Conservation (phyloP, 2,888 invertebrate species). For the Melipona beecheii region DNA sequence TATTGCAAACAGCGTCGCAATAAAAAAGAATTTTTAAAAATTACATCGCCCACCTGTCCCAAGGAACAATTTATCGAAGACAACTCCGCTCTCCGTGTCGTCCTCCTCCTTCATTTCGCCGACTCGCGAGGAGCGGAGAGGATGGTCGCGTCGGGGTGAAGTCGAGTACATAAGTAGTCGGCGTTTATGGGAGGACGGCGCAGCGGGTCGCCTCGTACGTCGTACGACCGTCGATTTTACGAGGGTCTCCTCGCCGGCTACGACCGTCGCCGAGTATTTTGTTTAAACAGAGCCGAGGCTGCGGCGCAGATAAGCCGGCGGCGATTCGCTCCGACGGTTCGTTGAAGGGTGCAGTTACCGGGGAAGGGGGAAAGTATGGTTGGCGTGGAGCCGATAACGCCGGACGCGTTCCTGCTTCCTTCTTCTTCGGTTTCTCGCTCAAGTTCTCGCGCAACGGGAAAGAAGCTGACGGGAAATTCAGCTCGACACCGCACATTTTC, state of each 20-base stretch:
- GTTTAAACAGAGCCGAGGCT: slow-evolving; percentile 69
- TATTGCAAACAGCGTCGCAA: neutral
- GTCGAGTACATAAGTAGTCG: slow-evolving; percentile 68
- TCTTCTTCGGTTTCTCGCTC: neutral
- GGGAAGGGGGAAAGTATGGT: slow-evolving; percentile 12
- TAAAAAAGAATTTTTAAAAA: neutral
- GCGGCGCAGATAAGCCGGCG: slow-evolving; percentile 58
- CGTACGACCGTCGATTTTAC: slow-evolving; percentile 68
- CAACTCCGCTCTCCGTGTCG: neutral
- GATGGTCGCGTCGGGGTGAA: neutral
- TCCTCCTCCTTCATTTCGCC: slow-evolving; percentile 24
- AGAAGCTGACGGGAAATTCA: neutral
- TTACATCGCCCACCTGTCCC: neutral
- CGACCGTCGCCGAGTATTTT: slow-evolving; percentile 62
- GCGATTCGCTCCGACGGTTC: slow-evolving; percentile 30
- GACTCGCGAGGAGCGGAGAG: slow-evolving; percentile 12
- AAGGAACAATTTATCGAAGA: neutral
- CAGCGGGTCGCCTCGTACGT: slow-evolving; percentile 54
- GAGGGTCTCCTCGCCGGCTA: slow-evolving; percentile 55
- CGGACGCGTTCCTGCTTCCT: neutral
- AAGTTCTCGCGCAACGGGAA: neutral
- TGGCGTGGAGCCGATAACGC: slow-evolving; percentile 27
- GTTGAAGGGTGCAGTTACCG: slow-evolving; percentile 42
- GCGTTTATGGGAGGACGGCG: slow-evolving; percentile 59
- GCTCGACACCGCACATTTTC: neutral